Percentiles rank a stretch among this genome's conserved stretches.
These are phyloP conservation scores for Drosophila robusta DNA, from an alignment of 2,888 invertebrate species.

Conservation along the genomic window DNA sequence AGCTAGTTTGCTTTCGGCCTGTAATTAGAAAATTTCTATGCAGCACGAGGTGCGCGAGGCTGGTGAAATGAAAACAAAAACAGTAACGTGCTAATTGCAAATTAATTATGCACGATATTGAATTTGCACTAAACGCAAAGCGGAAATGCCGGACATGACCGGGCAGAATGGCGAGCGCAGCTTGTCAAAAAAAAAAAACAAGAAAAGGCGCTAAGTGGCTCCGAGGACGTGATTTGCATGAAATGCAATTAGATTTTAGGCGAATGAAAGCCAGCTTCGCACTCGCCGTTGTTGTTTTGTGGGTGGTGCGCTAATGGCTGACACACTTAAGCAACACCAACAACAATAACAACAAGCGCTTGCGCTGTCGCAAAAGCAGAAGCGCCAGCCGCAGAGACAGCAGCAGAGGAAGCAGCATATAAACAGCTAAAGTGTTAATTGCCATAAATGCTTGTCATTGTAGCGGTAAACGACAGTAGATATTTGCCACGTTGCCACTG, in stretches of 20 bases:
- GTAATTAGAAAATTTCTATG: constrained; percentile 80
- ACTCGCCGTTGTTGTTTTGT: constrained; percentile 29
- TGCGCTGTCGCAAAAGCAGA: constrained; percentile 32
- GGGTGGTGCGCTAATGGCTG: constrained; percentile 72
- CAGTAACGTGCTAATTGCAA: constrained; percentile 85
- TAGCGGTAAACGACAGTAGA: constrained; percentile 85
- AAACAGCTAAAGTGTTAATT: constrained; percentile 86
- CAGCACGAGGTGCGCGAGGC: constrained; percentile 47
- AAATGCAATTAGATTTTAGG: constrained; percentile 71
- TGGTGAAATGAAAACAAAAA: constrained; percentile 72
- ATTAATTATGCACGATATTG: constrained; percentile 85
- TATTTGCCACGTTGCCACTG: constrained; percentile 83
- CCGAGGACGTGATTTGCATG: constrained; percentile 75
- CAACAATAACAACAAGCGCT: constrained; percentile 35
- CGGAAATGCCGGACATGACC: constrained; percentile 29
- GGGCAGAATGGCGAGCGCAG: constrained; percentile 22
- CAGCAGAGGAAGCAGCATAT: constrained; percentile 67
- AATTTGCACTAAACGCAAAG: constrained; percentile 81
- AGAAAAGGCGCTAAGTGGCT: constrained; percentile 40
- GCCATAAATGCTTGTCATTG: constrained; percentile 86
- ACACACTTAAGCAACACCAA: constrained; percentile 75
- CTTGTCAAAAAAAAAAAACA: constrained; percentile 11
- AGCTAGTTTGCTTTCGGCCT: constrained; percentile 68
- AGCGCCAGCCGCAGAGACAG: constrained; percentile 17
- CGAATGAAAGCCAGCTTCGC: constrained; percentile 41